Percentiles rank a stretch among this genome's conserved stretches.
These are phyloP conservation scores for Austrofundulus limnaeus DNA, from an alignment of 2,113 vertebrate species.

Conservation along the genomic window DNA sequence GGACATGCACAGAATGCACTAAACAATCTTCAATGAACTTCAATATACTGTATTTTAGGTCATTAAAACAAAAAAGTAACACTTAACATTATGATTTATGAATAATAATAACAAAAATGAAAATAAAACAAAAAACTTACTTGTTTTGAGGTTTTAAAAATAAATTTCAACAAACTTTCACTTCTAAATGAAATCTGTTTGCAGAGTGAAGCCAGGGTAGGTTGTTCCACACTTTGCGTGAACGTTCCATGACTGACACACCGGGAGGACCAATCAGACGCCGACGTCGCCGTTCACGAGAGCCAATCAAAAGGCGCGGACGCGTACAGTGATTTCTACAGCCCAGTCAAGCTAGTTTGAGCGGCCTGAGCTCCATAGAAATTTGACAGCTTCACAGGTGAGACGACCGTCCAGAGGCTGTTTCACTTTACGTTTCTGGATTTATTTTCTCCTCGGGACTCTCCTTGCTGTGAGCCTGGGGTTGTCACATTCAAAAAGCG, in stretches of 20 bases:
- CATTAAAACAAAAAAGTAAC: too few relatives aligned
- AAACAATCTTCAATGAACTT: too few relatives aligned
- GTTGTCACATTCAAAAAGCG: constrained; percentile 82
- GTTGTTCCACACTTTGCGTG: not conserved
- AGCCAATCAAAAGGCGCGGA: constrained; percentile 54
- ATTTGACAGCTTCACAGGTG: constrained; percentile 84
- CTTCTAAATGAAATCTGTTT: not conserved
- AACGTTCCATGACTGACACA: constrained; percentile 43
- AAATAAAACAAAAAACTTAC: too few relatives aligned
- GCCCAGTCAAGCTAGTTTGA: constrained; percentile 73
- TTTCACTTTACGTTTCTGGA: constrained; percentile 74
- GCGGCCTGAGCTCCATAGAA: constrained; percentile 57
- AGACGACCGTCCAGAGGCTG: constrained; percentile 73
- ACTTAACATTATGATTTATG: too few relatives aligned
- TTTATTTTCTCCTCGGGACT: constrained; percentile 64
- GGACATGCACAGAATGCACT: too few relatives aligned
- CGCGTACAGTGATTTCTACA: constrained; percentile 60
- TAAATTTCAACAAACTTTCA: not conserved
- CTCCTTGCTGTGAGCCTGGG: constrained; percentile 84
- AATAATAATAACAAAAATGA: not conserved
- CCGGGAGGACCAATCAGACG: constrained; percentile 32
- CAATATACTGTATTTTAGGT: too few relatives aligned
- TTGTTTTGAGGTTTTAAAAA: too few relatives aligned
- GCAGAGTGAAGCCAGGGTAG: not conserved
- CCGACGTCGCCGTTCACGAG: constrained; percentile 29